A percentile compares a stretch with the other conserved stretches of the same genome.
Conservation (phyloP, 2,113 vertebrate genomes). For the Leptocoma aspasia region DNA sequence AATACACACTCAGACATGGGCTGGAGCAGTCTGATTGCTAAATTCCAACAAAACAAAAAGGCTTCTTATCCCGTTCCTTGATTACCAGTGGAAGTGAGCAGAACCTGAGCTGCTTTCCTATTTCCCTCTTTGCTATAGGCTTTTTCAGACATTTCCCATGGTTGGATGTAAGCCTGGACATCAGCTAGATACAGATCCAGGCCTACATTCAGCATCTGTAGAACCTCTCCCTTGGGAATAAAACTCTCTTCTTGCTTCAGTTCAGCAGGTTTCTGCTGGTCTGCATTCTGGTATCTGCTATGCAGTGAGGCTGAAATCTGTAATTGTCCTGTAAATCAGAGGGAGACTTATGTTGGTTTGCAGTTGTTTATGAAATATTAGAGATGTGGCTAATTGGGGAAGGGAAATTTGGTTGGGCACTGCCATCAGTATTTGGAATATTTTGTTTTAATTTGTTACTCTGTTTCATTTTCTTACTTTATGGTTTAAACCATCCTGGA, state of each 20-base stretch:
- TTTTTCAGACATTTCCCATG: neutral
- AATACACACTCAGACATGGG: neutral
- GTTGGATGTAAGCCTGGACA: neutral
- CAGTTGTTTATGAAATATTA: neutral
- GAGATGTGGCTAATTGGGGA: neutral
- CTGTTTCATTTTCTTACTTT: neutral
- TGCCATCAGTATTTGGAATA: neutral
- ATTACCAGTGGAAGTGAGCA: neutral
- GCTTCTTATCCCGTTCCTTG: neutral
- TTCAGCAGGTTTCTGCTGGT: neutral
- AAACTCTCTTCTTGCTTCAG: neutral
- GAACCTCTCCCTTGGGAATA: neutral
- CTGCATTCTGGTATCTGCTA: neutral
- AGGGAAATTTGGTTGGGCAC: neutral
- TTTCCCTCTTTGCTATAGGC: neutral
- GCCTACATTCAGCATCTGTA: accelerated
- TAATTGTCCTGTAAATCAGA: neutral
- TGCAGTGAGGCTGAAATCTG: neutral
- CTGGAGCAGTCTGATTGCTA: neutral
- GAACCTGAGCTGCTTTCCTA: neutral
- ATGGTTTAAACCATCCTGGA: neutral
- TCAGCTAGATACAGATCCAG: neutral
- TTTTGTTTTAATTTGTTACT: neutral
- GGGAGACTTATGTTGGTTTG: neutral
- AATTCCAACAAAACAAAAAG: slow-evolving; percentile 3